phyloP scores from a whole-genome alignment of 2,797 vertebrate species.

The Urosaurus nigricauda region DNA sequence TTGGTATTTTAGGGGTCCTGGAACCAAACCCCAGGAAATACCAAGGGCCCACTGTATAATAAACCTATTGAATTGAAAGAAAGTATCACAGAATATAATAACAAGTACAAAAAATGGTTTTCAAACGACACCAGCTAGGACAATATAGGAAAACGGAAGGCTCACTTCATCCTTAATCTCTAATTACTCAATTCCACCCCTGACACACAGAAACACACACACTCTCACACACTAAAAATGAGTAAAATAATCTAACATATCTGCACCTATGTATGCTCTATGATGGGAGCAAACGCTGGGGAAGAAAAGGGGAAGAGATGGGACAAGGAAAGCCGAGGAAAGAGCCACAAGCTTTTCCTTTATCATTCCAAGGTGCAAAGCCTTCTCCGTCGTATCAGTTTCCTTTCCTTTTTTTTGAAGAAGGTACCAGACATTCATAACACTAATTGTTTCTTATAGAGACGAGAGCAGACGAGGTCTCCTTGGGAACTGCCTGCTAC shows the following conservation, averaged over 20 bases:
- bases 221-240: neutral
- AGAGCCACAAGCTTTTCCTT: slow-evolving; percentile 42
- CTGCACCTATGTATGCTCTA: too few species aligned
- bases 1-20: too few species aligned
- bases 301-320: neutral
- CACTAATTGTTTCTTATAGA: slow-evolving; percentile 81
- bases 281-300: too few species aligned
- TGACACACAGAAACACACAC: too few species aligned
- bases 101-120: neutral
- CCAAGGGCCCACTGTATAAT: too few species aligned
- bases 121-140: neutral
- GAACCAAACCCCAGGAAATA: too few species aligned
- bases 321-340: neutral
- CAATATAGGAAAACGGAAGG: neutral
- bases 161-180: too few species aligned
- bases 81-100: neutral
- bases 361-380: slow-evolving; percentile 62
- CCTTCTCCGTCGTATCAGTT: slow-evolving; percentile 64
- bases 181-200: neutral
- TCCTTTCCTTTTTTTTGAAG: slow-evolving; percentile 46
- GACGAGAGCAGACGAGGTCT: slow-evolving; percentile 74
- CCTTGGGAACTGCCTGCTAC: slow-evolving; percentile 77
- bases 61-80: neutral
- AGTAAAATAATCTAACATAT: too few species aligned
- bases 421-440: slow-evolving; percentile 77